Evolutionary conservation across 2,888 invertebrate species (phyloP), one percentile per base, ranked within the genome.

Genomic region (Drosophila paranaensis): DNA sequence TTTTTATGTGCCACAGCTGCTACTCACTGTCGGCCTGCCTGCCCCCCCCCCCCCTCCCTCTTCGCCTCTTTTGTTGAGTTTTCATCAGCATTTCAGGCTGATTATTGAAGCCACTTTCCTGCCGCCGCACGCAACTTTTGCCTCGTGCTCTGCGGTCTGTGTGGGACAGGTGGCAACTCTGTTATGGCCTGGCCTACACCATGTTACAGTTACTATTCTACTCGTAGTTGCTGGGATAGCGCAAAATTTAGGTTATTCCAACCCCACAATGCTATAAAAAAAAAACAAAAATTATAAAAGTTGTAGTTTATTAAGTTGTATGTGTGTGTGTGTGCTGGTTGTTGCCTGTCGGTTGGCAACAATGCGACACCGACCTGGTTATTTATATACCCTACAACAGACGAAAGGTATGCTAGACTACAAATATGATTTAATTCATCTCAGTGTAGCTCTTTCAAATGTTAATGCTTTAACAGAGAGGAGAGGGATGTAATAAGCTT

Each of bases 51-150:
- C 46, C 2, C 9, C 10, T 10, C 14, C 11, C 37, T 25, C 25
- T 48, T 8, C 53, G 53, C 35, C 45, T 33, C 48, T 53, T 82
- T 80, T 77, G 81, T 86, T 68, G 71, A 71, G 70, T 83, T 87
- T 88, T 74, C 74, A 71, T 83, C 81, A 74, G 39, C 71, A 55
- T 80, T 88, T 74, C 55, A 75, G 75, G 61, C 45, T 77, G 82
- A 82, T 88, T 82, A 82, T 88, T 77, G 81, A 72, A 83, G 84
- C 77, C 54, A 70, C 88, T 82, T 85, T 82, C 58, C 63, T 62
- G 60, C 33, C 51, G 77, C 68, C 68, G 46, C 83, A 88, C 89
- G 89, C 87, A 88, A 88, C 82, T 78, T 79, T 79, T 63, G 54
- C 51, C 50, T 61, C 60, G 16, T 16, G 48, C 55, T 75, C 55